Base-by-base conservation (phyloP, 2,113 vertebrate genomes). In the Eretmochelys imbricata region DNA sequence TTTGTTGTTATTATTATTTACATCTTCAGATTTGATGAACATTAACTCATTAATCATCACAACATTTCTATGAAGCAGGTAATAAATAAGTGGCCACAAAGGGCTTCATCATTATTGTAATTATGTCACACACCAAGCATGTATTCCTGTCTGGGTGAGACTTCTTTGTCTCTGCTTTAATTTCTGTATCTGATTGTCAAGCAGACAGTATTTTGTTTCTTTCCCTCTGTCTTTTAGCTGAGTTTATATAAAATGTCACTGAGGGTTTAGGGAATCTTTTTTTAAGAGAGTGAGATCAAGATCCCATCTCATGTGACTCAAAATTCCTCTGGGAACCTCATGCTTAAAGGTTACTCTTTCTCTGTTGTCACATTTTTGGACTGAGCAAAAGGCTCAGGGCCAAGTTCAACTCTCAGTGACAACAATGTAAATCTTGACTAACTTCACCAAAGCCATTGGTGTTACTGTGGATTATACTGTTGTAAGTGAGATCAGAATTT, bases 401-500 rank as follows among this genome's bases (percentile, higher is more conserved):
- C 88, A 92, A 90, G 80, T 85, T 83, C 80, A 91, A 54, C 91
- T 95, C 57, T 24, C 75, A 87, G 87, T 90, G 90, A 89, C 42
- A 87, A 72, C 62, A 85, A 5, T 84, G 82, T 80, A 96, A 90
- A 91, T 94, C n/a, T 93, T 46, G 76, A 95, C 55, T 51, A 89
- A 8, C 48, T 90, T 82, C 91, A 94, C 55, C 59, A 89, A 96
- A 95, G 87, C 54, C 51, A 90, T 27, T 46, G 79, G 2, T 94
- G 89, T 88, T 93, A 80, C n/a, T 59, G 10, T 94, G 76, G 88
- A 96, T 94, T 90, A 96, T 94, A 55, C 46, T 94, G 19, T 55
- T 90, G 54, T 31, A 62, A 62, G 29, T 89, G 82, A 93, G 42
- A 82, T 86, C 62, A 91, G 88, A 90, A 31, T 91, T 90, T 94